Base-by-base conservation (phyloP, 2,888 invertebrate species). In the Eristalinus sepulchralis region DNA sequence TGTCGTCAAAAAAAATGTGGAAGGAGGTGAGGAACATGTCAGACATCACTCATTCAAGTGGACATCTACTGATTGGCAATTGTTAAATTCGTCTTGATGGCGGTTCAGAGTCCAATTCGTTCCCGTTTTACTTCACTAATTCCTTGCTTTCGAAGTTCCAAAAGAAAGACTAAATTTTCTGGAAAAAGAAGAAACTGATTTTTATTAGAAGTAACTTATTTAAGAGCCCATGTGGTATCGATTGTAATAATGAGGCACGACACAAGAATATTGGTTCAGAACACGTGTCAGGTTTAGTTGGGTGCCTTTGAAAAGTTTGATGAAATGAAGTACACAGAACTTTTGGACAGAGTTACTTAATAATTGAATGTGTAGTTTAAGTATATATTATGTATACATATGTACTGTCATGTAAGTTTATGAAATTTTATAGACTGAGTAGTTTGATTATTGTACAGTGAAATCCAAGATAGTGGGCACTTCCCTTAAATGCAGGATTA, bases 41-140 rank as follows among this genome's bases (percentile, higher is more conserved):
- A 57, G 57, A 57, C 24, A 24, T 57, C 57, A 57, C 20, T 55
- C 55, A 55, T 55, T 10, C 10, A 20, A 22, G 55, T 22, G 55
- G 55, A 55, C 55, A 55, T 55, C 11, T 55, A 55, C 55, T 55
- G 55, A 55, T 55, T 55, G 57, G 57, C 24, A 57, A 24, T 57
- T 57, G 24, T 57, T 57, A 8, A 17, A n/a, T 47, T 17, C 47
- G 11, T 57, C 24, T 11, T 24, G 4, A 13, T 24, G 24, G 22
- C 24, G 13, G 24, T 3, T 57, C 24, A 11, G 57, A 27, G 9
- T 13, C 11, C 24, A 57, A 24, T 24, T 24, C 10, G 3, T 24
- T 57, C 13, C 13, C 24, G 11, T 24, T 55, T 57, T 57, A 27
- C 24, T 57, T 24, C 57, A 57, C 24, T 57, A 24, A 24, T 57